These are phyloP conservation scores for Dendrocincla tyrannina DNA, from an alignment of 2,797 vertebrate genomes.

Conservation along the genomic window DNA sequence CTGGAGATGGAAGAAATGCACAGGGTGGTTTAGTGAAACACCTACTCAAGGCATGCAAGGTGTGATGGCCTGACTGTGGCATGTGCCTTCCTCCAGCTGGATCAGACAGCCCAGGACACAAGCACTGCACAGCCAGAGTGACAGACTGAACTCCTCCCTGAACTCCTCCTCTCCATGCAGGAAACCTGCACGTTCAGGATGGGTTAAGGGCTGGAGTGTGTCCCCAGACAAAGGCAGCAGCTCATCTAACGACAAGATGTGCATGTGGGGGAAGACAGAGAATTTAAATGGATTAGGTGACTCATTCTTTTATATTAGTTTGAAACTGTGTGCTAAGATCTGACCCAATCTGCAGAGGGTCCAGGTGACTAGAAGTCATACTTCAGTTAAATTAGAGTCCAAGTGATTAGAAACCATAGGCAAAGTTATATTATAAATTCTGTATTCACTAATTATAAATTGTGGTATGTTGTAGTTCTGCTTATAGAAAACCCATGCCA, in stretches of 20 bases:
- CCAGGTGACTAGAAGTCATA: background rate
- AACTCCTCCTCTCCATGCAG: background rate
- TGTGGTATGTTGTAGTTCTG: background rate
- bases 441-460: background rate
- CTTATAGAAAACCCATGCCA: background rate
- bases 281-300: background rate
- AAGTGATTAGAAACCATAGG: background rate
- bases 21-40: background rate
- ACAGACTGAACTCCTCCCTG: background rate
- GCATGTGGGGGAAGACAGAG: background rate
- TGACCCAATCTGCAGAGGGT: background rate
- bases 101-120: background rate
- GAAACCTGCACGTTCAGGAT: background rate
- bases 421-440: background rate
- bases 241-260: background rate
- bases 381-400: background rate
- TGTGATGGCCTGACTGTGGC: background rate
- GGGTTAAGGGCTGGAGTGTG: background rate
- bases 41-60: background rate
- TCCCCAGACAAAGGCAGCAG: background rate
- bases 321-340: background rate
- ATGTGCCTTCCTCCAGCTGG: background rate
- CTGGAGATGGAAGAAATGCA: constrained; percentile 69
- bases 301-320: background rate
- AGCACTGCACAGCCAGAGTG: background rate